Evolutionary conservation across 2,888 invertebrate genomes (phyloP).

Genomic region (Caprella mutica): DNA sequence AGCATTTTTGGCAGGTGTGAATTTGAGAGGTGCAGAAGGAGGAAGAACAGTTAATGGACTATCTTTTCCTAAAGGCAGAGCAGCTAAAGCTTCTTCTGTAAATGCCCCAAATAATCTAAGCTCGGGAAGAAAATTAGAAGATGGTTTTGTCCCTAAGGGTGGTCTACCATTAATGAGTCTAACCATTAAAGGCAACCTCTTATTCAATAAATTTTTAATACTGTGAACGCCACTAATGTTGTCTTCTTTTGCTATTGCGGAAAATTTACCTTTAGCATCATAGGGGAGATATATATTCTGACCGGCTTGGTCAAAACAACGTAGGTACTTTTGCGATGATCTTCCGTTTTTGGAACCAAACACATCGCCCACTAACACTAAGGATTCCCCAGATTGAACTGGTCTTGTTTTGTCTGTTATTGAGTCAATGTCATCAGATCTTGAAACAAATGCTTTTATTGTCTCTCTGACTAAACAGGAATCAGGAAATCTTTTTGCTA

Average conservation of each 20-base stretch:
- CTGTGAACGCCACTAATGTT: conserved; percentile 82
- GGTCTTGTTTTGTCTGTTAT: conserved; percentile 47
- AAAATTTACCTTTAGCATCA: conserved; percentile 82
- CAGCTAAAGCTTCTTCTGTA: conserved; percentile 45
- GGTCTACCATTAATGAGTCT: conserved; percentile 80
- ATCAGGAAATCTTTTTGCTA: conserved; percentile 48
- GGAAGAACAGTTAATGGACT: conserved; percentile 76
- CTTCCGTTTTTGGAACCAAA: conserved; percentile 34
- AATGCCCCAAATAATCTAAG: conserved; percentile 68
- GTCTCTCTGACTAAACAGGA: conserved; percentile 64
- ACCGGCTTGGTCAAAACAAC: conserved; percentile 73
- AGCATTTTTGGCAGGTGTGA: conserved; percentile 62
- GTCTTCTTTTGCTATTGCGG: conserved; percentile 80
- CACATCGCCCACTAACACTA: conserved; percentile 64
- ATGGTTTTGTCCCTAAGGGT: conserved; percentile 48
- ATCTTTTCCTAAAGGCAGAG: conserved; percentile 37
- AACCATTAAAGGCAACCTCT: conserved; percentile 82
- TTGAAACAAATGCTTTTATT: conserved; percentile 51
- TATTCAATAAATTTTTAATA: conserved; percentile 72
- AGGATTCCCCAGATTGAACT: conserved; percentile 68
- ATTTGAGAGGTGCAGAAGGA: conserved; percentile 69
- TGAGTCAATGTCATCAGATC: conserved; percentile 36
- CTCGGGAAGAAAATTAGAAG: conserved; percentile 65
- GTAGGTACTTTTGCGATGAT: conserved; percentile 50
- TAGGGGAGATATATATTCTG: conserved; percentile 68